Conservation (phyloP, 2,113 vertebrate species). For the Cyanocitta stelleri region DNA sequence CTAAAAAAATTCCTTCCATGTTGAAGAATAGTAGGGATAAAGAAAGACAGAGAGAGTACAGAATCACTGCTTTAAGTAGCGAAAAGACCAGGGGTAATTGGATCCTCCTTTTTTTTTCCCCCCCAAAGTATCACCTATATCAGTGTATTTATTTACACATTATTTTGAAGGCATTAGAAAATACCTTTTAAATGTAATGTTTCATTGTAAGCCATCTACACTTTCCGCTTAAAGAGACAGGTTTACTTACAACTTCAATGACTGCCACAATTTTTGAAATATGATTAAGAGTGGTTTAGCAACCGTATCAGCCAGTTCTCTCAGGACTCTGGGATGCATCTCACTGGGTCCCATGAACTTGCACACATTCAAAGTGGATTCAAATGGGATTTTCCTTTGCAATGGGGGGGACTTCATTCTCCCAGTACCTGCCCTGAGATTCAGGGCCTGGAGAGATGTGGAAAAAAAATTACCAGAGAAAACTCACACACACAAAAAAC, state of each 20-base stretch:
- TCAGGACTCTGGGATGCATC: not conserved
- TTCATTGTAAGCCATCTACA: not conserved
- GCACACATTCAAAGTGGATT: rapidly evolving
- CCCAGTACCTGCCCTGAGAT: not conserved
- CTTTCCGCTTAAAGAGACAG: not conserved
- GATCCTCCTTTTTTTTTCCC: not conserved
- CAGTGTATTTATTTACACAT: not conserved
- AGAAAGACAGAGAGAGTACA: not conserved
- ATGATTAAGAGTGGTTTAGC: not conserved
- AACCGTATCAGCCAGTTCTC: not conserved
- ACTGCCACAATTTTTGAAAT: not conserved
- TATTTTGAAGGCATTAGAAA: not conserved
- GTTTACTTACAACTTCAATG: not conserved
- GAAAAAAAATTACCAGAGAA: not conserved
- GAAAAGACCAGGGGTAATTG: not conserved
- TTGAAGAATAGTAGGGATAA: not conserved
- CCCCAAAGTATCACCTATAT: not conserved
- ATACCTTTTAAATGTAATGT: not conserved
- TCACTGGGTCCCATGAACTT: not conserved
- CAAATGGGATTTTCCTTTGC: not conserved
- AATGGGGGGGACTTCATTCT: not conserved
- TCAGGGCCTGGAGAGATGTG: not conserved
- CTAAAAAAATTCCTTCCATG: not conserved
- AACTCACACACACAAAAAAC: not conserved
- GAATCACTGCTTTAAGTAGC: not conserved